Conservation (phyloP, 1,140 invertebrate genomes). For the Galleria mellonella region DNA sequence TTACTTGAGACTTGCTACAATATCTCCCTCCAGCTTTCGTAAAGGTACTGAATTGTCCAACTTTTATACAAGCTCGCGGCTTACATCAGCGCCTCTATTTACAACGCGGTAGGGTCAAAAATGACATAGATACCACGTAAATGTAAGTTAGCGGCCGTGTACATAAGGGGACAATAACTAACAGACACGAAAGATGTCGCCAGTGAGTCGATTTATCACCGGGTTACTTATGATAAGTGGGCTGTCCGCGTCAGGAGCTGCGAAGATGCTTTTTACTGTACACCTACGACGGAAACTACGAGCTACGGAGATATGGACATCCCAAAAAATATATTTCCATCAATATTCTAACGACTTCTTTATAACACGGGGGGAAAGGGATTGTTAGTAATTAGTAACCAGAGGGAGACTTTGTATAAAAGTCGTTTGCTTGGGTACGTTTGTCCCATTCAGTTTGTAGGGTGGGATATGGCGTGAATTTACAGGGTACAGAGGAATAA, state of each 20-base stretch:
- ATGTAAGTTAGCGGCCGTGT: conserved; percentile 18
- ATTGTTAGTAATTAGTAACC: no score
- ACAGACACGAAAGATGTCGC: conserved; percentile 50
- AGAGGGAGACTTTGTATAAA: no score
- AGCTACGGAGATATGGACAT: background rate
- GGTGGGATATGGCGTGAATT: no score
- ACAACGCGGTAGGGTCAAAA: conserved; percentile 1
- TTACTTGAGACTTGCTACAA: conserved; percentile 35
- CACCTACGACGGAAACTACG: conserved; percentile 8
- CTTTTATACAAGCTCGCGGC: background rate
- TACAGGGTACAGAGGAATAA: no score
- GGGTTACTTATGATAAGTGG: conserved; percentile 57
- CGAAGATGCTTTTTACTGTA: conserved; percentile 62
- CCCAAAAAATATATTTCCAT: no score
- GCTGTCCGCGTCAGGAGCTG: conserved; percentile 43
- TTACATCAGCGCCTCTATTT: conserved; percentile 2
- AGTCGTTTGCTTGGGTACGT: no score
- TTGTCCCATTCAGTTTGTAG: no score
- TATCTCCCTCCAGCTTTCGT: conserved; percentile 30
- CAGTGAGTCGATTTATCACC: conserved; percentile 57
- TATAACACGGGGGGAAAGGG: no score
- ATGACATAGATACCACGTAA: background rate
- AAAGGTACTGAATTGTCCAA: conserved; percentile 14
- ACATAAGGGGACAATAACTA: conserved; percentile 60
- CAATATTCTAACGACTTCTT: no score